Evolutionary conservation across 2,113 vertebrate species (phyloP), one percentile per base, ranked within the genome.

Genomic region (Trochalopteron elliotii): DNA sequence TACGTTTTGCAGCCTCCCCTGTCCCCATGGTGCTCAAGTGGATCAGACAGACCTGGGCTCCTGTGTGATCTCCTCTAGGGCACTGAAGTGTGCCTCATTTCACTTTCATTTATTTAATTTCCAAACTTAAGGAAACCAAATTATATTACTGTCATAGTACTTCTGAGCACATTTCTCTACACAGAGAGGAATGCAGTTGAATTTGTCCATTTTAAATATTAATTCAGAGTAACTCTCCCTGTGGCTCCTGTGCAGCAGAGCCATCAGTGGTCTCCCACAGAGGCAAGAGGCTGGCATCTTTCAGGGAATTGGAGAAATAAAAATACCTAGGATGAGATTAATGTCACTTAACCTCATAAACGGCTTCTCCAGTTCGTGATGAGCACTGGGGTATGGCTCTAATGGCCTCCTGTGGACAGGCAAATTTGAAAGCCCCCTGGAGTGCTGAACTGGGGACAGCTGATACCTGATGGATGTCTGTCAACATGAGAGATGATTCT

Each of bases 1-100:
- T 16, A 16, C 19, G 13, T 65, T 76, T 64, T 59, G 23, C 49
- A 80, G 57, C 15, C 25, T 82, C 10, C 30, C 33, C 16, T 83
- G 22, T 9, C 30, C 19, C 12, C 0, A 0, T 12, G 3, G 11
- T 28, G 20, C 37, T 55, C 35, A 35, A 11, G 40, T 0, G 0
- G 39, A 64, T n/a, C 33, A 63, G 31, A 44, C 6, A 49, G 57
- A 80, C 44, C 1, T 49, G 56, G 44, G 6, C 28, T 64, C 44
- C 59, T 42, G 25, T 10, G 8, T 47, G 23, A 68, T 33, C 15
- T 75, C 31, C 52, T 76, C 35, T n/a, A 76, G 33, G 35, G 10
- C 30, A n/a, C 8, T 25, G 33, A 53, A 50, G 3, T 37, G 35
- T 60, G 27, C 15, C 27, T 76, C n/a, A 44, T 40, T 83, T 74